Conservation (phyloP, 1,140 invertebrate species). For the Magallana angulata region DNA sequence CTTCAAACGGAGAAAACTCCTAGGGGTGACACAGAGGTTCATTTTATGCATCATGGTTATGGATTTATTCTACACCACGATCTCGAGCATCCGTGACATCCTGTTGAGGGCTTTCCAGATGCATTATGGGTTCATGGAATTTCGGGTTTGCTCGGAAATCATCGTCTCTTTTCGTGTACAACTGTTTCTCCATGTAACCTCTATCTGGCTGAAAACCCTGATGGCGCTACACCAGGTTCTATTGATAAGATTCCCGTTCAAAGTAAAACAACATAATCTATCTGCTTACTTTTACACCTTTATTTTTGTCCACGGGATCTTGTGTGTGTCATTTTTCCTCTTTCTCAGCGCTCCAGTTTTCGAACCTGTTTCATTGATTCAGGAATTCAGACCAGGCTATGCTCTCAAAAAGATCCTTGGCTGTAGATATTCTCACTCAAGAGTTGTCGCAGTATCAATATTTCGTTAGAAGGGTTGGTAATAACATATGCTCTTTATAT, state of each 20-base stretch:
- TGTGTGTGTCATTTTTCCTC: background rate
- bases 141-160: background rate
- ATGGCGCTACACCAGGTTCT: background rate
- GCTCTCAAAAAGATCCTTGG: background rate
- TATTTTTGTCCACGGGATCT: background rate
- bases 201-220: background rate
- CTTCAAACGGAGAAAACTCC: background rate
- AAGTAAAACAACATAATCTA: background rate
- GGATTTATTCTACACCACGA: background rate
- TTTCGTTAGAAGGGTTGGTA: background rate
- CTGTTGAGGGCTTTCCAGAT: background rate
- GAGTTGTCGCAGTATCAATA: background rate
- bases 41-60: background rate
- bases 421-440: background rate
- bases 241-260: background rate
- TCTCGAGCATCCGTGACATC: background rate
- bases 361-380: background rate
- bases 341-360: background rate
- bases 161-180: background rate
- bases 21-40: background rate
- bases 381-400: background rate
- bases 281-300: background rate
- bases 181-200: background rate
- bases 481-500: background rate
- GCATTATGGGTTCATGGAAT: slow-evolving; percentile 1